phyloP scores from a whole-genome alignment of 2,113 vertebrate genomes.

The Ibidorhyncha struthersii region DNA sequence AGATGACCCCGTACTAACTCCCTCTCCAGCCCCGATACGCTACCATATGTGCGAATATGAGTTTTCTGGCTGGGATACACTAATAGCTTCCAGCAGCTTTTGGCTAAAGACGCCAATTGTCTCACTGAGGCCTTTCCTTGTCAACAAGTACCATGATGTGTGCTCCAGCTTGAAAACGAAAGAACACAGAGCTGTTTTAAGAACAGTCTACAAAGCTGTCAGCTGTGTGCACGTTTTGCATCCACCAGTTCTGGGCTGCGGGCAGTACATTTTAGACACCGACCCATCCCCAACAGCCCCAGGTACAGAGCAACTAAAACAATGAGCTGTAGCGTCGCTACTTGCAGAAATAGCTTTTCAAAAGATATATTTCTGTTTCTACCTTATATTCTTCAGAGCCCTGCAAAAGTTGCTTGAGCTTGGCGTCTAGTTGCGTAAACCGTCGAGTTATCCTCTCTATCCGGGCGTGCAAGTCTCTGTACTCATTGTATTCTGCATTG shows the following conservation, averaged over 20 bases:
- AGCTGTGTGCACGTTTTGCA: not conserved
- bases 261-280: accelerated
- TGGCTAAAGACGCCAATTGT: conserved; percentile 26
- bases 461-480: conserved; percentile 89
- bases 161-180: not conserved
- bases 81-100: conserved; percentile 47
- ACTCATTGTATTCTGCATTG: conserved; percentile 93
- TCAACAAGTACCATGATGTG: conserved; percentile 18
- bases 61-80: conserved; percentile 4
- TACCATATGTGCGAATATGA: conserved; percentile 31
- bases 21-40: conserved; percentile 15
- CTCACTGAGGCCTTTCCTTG: conserved; percentile 32
- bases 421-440: conserved; percentile 91
- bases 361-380: accelerated
- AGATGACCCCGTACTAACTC: conserved; percentile 25
- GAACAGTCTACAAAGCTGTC: not conserved
- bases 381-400: conserved; percentile 97
- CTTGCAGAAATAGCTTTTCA: accelerated
- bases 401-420: conserved; percentile 91
- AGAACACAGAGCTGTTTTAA: not conserved
- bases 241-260: not conserved
- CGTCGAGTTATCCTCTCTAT: conserved; percentile 94
- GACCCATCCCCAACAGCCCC: not conserved
- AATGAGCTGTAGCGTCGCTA: accelerated
- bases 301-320: accelerated